Evolutionary conservation across 2,888 invertebrate genomes (phyloP).

Genomic region (Leptinotarsa haldemani): DNA sequence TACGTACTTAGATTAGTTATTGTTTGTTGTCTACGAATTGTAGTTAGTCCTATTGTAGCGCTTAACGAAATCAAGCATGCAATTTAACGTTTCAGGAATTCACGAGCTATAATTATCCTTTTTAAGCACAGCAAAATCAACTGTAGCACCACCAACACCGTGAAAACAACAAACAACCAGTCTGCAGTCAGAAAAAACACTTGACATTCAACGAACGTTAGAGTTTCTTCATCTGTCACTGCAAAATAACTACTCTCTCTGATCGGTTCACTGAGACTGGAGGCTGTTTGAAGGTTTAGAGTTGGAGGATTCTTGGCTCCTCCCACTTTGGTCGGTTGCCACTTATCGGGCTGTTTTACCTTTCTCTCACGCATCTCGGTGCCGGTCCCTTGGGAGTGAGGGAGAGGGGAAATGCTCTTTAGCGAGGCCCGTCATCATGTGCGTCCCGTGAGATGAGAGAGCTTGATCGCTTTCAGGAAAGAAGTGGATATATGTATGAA

Average conservation of each 20-base stretch:
- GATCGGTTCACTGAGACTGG: conserved; percentile 57
- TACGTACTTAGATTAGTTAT: conserved; percentile 29
- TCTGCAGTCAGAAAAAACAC: neutral
- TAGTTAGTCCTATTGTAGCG: neutral
- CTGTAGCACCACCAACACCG: neutral
- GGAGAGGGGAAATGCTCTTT: conserved; percentile 57
- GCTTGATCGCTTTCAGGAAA: conserved; percentile 39
- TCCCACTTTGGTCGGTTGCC: conserved; percentile 61
- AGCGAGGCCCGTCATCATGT: conserved; percentile 57
- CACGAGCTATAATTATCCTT: neutral
- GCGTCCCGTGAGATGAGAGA: conserved; percentile 54
- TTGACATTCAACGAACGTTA: neutral
- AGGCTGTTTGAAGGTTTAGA: conserved; percentile 58
- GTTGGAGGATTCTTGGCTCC: conserved; percentile 60
- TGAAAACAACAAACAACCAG: neutral
- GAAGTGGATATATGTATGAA: conserved; percentile 34
- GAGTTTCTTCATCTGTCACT: conserved; percentile 13
- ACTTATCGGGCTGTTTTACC: conserved; percentile 60
- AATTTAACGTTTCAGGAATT: neutral
- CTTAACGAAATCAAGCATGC: neutral
- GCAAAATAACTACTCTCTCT: conserved; percentile 30
- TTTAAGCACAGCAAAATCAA: neutral
- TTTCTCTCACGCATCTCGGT: conserved; percentile 55
- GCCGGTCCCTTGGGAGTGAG: conserved; percentile 55
- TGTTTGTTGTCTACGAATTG: neutral